Evolutionary conservation across 2,113 vertebrate genomes (phyloP), one percentile per base, ranked within the genome.

Genomic region (Boulengeromyrus knoepffleri): DNA sequence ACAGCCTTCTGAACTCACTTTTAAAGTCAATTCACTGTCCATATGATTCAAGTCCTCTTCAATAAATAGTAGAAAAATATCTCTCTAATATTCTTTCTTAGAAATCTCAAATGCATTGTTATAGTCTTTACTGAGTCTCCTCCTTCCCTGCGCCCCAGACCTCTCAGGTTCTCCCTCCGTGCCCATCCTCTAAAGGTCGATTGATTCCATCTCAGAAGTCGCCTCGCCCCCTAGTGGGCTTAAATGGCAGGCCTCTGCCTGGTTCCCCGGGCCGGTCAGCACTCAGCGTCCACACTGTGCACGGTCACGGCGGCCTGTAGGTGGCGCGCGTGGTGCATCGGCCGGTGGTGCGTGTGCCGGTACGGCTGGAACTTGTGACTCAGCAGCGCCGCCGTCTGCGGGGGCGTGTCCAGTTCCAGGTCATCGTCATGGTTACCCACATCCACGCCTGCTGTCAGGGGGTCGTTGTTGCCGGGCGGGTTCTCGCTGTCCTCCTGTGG

Each of bases 51-150:
- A 91, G 92, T 94, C 90, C 93, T 97, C 94, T 98, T 98, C 95
- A 99, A 99, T 99, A 99, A 99, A 99, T 99, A 99, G 97, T 99
- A 99, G 97, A 99, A 99, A 99, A 99, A 99, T 98, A 99, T 97
- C 97, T 94, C 96, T 97, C 97, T 97, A 53, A 93, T 96, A 97
- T 96, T 90, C 90, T 91, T 77, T 93, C 74, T 91, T 95, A 96
- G 96, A 96, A 98, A 95, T 93, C 93, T 90, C 96, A 97, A 96
- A 95, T 95, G 96, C 94, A 94, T 94, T 92, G 92, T 70, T 70
- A 70, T 31, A 92, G 92, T 94, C 88, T 90, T 91, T 53, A 91
- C 92, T 90, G 91, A 89, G 90, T 92, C 85, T 42, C 87, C 62
- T 66, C 21, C n/a, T 62, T 88, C 46, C 9, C n/a, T 46, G 84